These are phyloP conservation scores for Neodiprion fabricii DNA, from an alignment of 1,140 invertebrate genomes.

Conservation along the genomic window DNA sequence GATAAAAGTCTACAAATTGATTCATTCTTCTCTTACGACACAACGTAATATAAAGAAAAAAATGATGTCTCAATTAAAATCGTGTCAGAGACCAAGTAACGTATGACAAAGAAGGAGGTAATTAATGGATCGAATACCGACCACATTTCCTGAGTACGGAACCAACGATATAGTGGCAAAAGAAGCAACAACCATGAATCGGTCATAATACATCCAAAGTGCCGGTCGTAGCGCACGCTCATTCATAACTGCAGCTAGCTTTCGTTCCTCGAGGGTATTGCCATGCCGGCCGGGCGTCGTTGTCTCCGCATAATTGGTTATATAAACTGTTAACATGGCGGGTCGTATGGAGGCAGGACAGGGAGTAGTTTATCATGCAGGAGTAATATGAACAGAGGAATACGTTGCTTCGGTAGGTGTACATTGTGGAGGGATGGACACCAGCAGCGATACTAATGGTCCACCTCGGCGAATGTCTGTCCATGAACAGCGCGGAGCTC, in stretches of 20 bases:
- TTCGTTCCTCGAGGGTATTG: background rate
- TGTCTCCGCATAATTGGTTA: conserved; percentile 7
- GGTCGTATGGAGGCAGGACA: background rate
- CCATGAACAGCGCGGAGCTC: background rate
- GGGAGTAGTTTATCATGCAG: background rate
- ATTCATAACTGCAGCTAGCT: background rate
- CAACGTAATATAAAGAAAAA: too few species aligned
- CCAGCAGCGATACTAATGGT: conserved; percentile 6
- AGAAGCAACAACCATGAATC: too few species aligned
- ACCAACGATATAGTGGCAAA: too few species aligned
- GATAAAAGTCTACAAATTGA: too few species aligned
- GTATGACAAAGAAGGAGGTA: too few species aligned
- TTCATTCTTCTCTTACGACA: too few species aligned
- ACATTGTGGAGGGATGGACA: background rate
- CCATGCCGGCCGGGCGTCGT: background rate
- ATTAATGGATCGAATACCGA: too few species aligned
- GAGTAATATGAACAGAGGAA: conserved; percentile 6
- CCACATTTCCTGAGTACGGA: too few species aligned
- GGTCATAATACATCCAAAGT: background rate
- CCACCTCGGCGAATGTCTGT: background rate
- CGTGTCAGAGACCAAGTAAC: too few species aligned
- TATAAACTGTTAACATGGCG: conserved; percentile 2
- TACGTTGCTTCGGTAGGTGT: background rate
- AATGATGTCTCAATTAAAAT: too few species aligned
- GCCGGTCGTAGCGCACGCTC: background rate